Percentiles rank a stretch among this genome's conserved stretches.
These are phyloP conservation scores for Acrocyrtus sp. DNA, from an alignment of 2,888 invertebrate species.

Conservation along the genomic window DNA sequence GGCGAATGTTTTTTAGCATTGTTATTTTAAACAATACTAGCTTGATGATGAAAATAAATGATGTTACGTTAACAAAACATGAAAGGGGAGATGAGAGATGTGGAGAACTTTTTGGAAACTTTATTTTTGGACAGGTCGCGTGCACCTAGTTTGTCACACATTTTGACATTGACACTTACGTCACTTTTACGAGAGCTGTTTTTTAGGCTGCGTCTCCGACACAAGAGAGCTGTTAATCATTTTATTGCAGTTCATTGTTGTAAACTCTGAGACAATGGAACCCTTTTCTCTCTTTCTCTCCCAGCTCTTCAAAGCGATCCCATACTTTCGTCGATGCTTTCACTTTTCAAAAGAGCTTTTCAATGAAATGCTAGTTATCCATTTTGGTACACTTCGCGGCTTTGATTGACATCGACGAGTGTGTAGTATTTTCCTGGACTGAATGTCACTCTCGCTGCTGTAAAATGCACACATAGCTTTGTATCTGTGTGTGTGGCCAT, in stretches of 20 bases:
- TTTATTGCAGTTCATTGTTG: background rate
- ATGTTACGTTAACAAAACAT: conserved; percentile 27
- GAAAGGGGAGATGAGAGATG: no score
- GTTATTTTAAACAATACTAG: no score
- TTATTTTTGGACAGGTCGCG: conserved; percentile 35
- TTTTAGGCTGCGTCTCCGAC: no score
- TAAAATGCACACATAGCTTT: no score
- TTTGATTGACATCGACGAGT: conserved; percentile 24
- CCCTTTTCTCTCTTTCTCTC: background rate
- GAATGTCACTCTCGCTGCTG: no score
- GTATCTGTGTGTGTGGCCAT: conserved; percentile 15
- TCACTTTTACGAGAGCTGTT: conserved; percentile 9
- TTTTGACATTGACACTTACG: conserved; percentile 44
- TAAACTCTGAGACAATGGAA: background rate
- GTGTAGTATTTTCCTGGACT: no score
- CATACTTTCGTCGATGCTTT: background rate
- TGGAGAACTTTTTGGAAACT: conserved; percentile 6
- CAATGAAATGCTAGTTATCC: background rate
- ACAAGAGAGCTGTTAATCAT: conserved; percentile 16
- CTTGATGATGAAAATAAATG: no score
- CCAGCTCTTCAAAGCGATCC: background rate
- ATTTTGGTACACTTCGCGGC: conserved; percentile 11
- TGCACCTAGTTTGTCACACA: conserved; percentile 47
- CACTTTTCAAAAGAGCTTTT: background rate
- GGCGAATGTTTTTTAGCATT: conserved; percentile 35